A percentile compares a stretch with the other conserved stretches of the same genome.
Conservation (phyloP, 2,113 vertebrate species). For the Microcebus griseorufus region DNA sequence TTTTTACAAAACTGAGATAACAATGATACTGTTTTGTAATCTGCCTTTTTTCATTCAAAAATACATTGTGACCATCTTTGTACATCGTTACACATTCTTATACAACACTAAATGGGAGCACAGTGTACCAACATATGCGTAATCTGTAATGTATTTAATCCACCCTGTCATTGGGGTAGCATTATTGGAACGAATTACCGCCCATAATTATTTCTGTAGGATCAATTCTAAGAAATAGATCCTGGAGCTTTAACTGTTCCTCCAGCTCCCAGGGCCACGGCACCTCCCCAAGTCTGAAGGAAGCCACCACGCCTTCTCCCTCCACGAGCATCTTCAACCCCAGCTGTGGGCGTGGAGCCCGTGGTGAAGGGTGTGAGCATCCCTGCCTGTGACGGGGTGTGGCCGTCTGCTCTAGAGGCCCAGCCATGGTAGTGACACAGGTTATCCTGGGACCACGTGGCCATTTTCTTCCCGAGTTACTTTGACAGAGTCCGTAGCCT, state of each 20-base stretch:
- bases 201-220: not conserved
- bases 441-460: not conserved
- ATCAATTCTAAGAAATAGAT: not conserved
- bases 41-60: not conserved
- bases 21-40: not conserved
- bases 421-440: not conserved
- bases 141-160: not conserved
- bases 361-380: not conserved
- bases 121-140: not conserved
- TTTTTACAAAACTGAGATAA: not conserved
- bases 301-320: not conserved
- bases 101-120: too few relatives aligned
- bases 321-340: not conserved
- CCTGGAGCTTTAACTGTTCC: not conserved
- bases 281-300: not conserved
- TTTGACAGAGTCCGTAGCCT: not conserved
- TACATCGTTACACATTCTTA: not conserved
- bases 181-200: not conserved
- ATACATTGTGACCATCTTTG: not conserved
- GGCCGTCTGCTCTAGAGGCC: not conserved
- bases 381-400: not conserved
- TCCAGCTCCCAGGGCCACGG: not conserved
- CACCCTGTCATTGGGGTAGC: not conserved
- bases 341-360: not conserved
- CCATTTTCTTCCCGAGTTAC: not conserved